phyloP scores from a whole-genome alignment of 2,797 vertebrate genomes.

The Mus minutoides region DNA sequence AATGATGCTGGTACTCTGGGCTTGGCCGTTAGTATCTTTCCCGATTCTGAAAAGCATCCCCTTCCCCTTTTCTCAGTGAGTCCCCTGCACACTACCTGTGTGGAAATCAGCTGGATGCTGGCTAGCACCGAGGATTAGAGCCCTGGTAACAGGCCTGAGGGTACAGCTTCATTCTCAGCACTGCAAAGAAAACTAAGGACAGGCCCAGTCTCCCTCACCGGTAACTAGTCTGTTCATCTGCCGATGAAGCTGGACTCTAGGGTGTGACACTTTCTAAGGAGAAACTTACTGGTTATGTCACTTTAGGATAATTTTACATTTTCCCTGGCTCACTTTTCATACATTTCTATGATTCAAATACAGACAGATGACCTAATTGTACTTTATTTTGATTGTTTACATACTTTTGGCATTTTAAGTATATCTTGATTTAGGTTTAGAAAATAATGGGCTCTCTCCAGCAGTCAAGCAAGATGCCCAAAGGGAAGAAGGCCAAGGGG shows the following conservation, averaged over 20 bases:
- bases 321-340: slow-evolving; percentile 20
- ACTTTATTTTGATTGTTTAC: slow-evolving; percentile 15
- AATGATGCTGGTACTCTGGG: neutral
- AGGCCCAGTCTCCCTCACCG: neutral
- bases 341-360: slow-evolving; percentile 50
- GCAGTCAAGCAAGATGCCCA: too few relatives aligned
- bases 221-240: neutral
- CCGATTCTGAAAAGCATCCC: slow-evolving; percentile 14
- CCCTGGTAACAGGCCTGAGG: neutral
- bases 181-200: neutral
- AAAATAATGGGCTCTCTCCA: slow-evolving; percentile 36
- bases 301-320: slow-evolving; percentile 42
- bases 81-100: neutral
- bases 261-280: slow-evolving; percentile 19
- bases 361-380: slow-evolving; percentile 35
- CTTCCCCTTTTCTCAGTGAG: neutral
- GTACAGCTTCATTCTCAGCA: neutral
- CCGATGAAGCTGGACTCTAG: neutral
- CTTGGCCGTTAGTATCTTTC: neutral
- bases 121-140: neutral
- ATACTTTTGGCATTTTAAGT: slow-evolving; percentile 37
- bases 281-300: slow-evolving; percentile 22
- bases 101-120: slow-evolving; percentile 25
- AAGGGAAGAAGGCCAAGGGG: too few relatives aligned
- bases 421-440: slow-evolving; percentile 47